Conservation (phyloP, 2,888 invertebrate genomes). For the Mystacides longicornis region DNA sequence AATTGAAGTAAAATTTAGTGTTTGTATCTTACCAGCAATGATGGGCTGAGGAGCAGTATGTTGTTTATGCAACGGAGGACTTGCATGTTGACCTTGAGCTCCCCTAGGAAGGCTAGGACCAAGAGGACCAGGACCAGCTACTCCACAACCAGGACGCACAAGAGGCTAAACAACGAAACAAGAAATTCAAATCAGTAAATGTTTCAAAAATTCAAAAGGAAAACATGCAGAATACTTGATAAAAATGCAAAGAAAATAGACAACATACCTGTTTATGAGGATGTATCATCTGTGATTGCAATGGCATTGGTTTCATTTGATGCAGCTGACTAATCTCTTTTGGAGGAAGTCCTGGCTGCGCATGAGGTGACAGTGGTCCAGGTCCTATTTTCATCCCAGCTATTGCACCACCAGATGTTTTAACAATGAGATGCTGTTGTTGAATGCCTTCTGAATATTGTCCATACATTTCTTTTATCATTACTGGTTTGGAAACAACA, state of each 20-base stretch:
- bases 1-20: neutral
- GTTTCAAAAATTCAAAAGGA: neutral
- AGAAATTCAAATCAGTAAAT: neutral
- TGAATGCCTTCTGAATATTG: conserved; percentile 2
- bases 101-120: conserved; percentile 45
- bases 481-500: conserved; percentile 9
- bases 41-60: conserved; percentile 20
- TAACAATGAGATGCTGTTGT: conserved; percentile 21
- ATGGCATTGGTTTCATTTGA: conserved; percentile 25
- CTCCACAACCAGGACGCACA: conserved; percentile 20
- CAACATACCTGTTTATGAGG: conserved; percentile 26
- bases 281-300: conserved; percentile 26
- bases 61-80: conserved; percentile 25
- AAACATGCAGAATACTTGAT: neutral
- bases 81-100: conserved; percentile 36
- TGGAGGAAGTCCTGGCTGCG: conserved; percentile 16
- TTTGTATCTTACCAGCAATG: conserved; percentile 19
- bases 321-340: conserved; percentile 22
- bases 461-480: neutral
- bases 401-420: conserved; percentile 24
- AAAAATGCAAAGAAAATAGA: neutral
- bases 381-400: conserved; percentile 13
- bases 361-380: conserved; percentile 27
- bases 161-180: conserved; percentile 13
- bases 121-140: conserved; percentile 32